Evolutionary conservation across 2,113 vertebrate species (phyloP), one percentile per base, ranked within the genome.

Genomic region (Tyrannus savana): DNA sequence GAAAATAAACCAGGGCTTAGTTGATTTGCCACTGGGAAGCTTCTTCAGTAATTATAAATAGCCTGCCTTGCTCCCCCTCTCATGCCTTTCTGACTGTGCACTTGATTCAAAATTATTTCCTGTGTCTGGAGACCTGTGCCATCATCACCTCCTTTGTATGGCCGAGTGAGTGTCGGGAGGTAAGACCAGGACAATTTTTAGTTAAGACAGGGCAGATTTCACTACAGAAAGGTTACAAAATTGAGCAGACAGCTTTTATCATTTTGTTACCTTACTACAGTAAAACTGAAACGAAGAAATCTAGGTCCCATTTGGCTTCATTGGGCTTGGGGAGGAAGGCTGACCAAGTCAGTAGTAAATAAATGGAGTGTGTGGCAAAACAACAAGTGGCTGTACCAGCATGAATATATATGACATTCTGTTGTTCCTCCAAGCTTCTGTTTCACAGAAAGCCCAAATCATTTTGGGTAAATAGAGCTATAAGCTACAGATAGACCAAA

Each of bases 381-480:
- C 3, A 77, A 44, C 50, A 67, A 67, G 75, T 84, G 79, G 60
- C 60, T 78, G 19, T 60, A 53, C 59, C 55, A 78, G 47, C 75
- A 88, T 74, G 64, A 78, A 78, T 64, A 77, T 71, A 60, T 56
- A 33, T 50, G 75, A 69, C 64, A 52, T 92, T 79, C 71, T 80
- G 46, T 35, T 84, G 50, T 59, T 81, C 63, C 42, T 81, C 15
- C 59, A 66, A 16, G 31, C 63, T 93, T 80, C 63, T 84, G 75
- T 55, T 94, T 86, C 76, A 84, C 44, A 60, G 60, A 90, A 84
- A 87, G n/a, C 76, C 58, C 47, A 72, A 78, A 88, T 74, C 19
- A 33, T 92, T 91, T 93, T 71, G 50, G 22, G 44, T 83, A 93
- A 96, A 91, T 39, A 86, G 82, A 84, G 22, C 72, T 94, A 60